phyloP scores from a whole-genome alignment of 1,140 invertebrate genomes.

The Tribolium madens region DNA sequence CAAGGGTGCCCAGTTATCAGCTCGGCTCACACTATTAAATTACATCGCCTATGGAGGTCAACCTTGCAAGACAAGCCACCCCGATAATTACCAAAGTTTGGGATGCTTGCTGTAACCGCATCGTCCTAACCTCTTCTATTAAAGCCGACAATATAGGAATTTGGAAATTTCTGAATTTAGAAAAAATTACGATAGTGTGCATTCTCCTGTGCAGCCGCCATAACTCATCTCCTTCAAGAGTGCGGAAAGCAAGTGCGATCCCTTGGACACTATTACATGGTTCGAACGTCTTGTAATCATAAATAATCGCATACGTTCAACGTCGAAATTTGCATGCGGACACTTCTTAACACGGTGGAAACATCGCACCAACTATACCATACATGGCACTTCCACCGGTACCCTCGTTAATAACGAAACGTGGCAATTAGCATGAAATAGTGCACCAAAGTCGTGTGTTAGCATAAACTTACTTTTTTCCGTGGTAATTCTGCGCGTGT shows the following conservation, averaged over 20 bases:
- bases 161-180: background rate
- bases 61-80: slow-evolving; percentile 40
- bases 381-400: background rate
- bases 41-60: slow-evolving; percentile 44
- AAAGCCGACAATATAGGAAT: slow-evolving; percentile 18
- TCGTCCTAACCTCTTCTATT: background rate
- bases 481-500: background rate
- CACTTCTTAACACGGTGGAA: slow-evolving; percentile 15
- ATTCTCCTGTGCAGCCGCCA: background rate
- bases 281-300: slow-evolving; percentile 9
- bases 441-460: background rate
- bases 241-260: slow-evolving; percentile 1
- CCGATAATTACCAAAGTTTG: slow-evolving; percentile 51
- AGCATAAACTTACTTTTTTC: background rate
- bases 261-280: slow-evolving; percentile 16
- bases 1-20: slow-evolving; percentile 15
- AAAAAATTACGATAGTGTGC: background rate
- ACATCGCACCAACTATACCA: slow-evolving; percentile 12
- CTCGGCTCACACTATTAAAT: slow-evolving; percentile 47
- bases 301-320: slow-evolving; percentile 11
- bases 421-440: slow-evolving; percentile 34
- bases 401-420: slow-evolving; percentile 33
- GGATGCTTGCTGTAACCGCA: slow-evolving; percentile 10
- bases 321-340: slow-evolving; percentile 33
- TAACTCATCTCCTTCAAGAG: slow-evolving; percentile 7